These are phyloP conservation scores for Neoniphon sammara DNA, from an alignment of 2,797 vertebrate genomes.

Conservation along the genomic window DNA sequence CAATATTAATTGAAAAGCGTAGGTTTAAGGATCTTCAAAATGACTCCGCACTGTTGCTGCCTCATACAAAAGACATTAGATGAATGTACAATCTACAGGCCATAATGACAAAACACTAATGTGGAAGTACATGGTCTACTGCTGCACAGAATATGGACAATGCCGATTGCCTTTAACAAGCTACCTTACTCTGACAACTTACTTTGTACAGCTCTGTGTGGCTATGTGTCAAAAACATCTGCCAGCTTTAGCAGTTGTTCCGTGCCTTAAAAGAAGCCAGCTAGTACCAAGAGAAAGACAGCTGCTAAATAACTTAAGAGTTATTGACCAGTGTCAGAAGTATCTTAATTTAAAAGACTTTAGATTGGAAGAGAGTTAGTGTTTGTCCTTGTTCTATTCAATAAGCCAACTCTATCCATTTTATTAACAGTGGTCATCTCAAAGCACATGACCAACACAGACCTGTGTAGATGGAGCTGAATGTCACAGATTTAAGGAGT, in stretches of 20 bases:
- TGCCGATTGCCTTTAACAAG: constrained; percentile 59
- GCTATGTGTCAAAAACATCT: constrained; percentile 77
- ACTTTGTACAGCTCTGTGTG: constrained; percentile 65
- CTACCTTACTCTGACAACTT: constrained; percentile 62
- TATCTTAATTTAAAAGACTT: constrained; percentile 74
- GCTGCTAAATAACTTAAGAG: constrained; percentile 64
- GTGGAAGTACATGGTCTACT: constrained; percentile 33
- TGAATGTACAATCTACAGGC: constrained; percentile 11
- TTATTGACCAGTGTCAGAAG: constrained; percentile 73
- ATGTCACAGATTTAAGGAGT: constrained; percentile 17
- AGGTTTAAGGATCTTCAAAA: constrained; percentile 21
- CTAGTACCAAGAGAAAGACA: constrained; percentile 62
- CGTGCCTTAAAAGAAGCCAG: constrained; percentile 67
- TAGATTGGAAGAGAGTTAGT: constrained; percentile 57
- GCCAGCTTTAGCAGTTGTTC: constrained; percentile 65
- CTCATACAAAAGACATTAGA: constrained; percentile 27
- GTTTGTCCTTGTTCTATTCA: constrained; percentile 63
- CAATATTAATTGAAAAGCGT: constrained; percentile 18
- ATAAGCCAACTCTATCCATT: constrained; percentile 21
- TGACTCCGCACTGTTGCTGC: constrained; percentile 25
- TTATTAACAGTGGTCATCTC: constrained; percentile 29
- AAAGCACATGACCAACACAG: constrained; percentile 20
- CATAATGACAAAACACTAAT: constrained; percentile 36
- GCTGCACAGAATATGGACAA: constrained; percentile 33
- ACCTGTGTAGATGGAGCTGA: constrained; percentile 7